Conservation (phyloP, 2,113 vertebrate genomes). For the Malurus alboscapulatus region DNA sequence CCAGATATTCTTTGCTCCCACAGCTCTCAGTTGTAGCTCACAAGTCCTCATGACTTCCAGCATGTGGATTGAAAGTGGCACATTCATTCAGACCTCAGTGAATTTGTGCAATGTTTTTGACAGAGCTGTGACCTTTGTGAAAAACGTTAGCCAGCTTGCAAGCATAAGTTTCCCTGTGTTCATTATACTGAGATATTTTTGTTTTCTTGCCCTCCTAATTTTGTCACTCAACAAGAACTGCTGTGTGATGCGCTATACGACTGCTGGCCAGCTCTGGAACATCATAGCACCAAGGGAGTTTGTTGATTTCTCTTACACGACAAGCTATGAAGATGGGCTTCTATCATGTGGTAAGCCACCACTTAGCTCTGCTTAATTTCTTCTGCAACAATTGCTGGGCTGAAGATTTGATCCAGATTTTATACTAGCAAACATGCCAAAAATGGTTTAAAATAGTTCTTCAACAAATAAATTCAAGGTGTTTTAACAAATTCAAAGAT, state of each 20-base stretch:
- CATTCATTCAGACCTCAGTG: not conserved
- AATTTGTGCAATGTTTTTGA: not conserved
- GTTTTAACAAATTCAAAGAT: not conserved
- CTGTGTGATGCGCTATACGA: conserved; percentile 85
- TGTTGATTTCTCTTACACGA: conserved; percentile 86
- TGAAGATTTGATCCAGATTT: not conserved
- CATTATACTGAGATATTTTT: not conserved
- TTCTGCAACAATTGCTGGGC: not conserved
- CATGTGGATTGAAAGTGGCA: not conserved
- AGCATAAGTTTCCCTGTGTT: not conserved
- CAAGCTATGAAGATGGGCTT: conserved; percentile 78
- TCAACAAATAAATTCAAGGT: not conserved
- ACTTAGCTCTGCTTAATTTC: not conserved
- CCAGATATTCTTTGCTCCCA: not conserved
- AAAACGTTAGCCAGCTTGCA: not conserved
- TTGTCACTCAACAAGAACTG: conserved; percentile 68
- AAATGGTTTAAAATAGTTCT: not conserved
- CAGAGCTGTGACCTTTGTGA: not conserved
- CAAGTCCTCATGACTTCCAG: not conserved
- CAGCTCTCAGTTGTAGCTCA: not conserved
- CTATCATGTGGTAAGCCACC: conserved; percentile 81
- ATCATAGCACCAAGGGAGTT: conserved; percentile 86
- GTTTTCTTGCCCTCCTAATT: not conserved
- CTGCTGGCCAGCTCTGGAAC: conserved; percentile 85
- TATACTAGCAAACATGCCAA: not conserved